A percentile compares a stretch with the other conserved stretches of the same genome.
phyloP scores from a whole-genome alignment of 2,797 vertebrate species.

The Cichlasoma orientale region DNA sequence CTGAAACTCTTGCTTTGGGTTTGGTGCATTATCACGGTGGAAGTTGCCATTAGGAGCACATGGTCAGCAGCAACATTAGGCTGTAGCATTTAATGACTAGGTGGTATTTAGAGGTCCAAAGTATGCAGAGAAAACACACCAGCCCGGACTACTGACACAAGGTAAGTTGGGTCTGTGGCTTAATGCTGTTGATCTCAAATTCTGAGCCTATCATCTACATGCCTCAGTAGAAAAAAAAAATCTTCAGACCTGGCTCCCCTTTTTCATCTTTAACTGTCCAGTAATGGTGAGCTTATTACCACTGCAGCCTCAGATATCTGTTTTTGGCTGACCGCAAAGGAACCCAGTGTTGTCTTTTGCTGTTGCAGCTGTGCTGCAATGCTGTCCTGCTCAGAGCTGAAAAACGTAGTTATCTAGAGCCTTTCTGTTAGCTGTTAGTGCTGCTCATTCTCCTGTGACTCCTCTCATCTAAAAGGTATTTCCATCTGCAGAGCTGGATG shows the following conservation, averaged over 20 bases:
- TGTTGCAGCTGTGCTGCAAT: neutral
- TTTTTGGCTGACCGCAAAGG: neutral
- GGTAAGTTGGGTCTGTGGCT: neutral
- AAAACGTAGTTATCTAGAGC: neutral
- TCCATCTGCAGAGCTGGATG: neutral
- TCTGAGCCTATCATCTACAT: neutral
- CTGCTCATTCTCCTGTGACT: neutral
- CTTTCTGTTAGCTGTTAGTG: neutral
- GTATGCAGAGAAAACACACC: neutral
- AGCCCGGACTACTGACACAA: neutral
- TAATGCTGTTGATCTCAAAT: neutral
- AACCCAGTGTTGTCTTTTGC: conserved; percentile 2
- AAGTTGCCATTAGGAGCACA: neutral
- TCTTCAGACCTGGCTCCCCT: neutral
- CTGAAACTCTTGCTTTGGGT: neutral
- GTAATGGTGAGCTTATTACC: neutral
- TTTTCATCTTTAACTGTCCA: neutral
- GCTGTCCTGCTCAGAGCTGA: neutral
- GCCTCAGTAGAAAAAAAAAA: neutral
- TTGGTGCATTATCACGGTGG: neutral
- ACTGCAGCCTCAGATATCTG: neutral
- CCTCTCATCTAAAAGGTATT: neutral
- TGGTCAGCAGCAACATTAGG: neutral
- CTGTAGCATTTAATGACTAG: neutral
- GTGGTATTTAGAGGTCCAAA: neutral